phyloP scores from a whole-genome alignment of 35 echinoderm and acorn worm genomes.

The Apostichopus parvimensis region DNA sequence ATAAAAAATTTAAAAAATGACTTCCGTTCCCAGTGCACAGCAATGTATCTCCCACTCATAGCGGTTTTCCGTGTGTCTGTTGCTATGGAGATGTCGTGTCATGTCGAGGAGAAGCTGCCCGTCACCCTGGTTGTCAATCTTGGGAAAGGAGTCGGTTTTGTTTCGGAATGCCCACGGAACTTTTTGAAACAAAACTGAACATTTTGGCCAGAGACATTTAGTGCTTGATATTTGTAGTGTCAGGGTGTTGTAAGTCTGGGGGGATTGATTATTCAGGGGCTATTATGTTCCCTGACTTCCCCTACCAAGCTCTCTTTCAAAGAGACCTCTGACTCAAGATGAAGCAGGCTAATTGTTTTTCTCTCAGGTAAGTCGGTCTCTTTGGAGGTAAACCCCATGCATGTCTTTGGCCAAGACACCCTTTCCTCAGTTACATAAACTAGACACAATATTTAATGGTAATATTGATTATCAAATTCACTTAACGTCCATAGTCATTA shows the following conservation, averaged over 20 bases:
- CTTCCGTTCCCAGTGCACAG: slow-evolving; percentile 19
- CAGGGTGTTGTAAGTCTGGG: not conserved
- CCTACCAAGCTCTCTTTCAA: not conserved
- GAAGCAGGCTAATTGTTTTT: not conserved
- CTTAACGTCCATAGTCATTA: no score
- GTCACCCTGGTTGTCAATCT: slow-evolving; percentile 5
- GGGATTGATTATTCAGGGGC: not conserved
- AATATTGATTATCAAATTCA: no score
- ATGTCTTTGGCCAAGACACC: slow-evolving; percentile 51
- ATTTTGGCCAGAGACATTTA: slow-evolving; percentile 52
- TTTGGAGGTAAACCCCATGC: not conserved
- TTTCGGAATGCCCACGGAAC: slow-evolving; percentile 54
- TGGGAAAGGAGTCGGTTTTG: slow-evolving; percentile 52
- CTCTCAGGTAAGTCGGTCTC: not conserved
- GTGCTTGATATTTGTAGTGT: not conserved
- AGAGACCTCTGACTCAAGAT: slow-evolving; percentile 21
- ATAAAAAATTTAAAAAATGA: not conserved
- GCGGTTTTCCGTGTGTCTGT: slow-evolving; percentile 33
- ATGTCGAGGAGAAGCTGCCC: slow-evolving; percentile 58
- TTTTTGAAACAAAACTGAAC: slow-evolving; percentile 61
- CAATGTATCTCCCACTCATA: slow-evolving; percentile 24
- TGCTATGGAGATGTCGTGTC: slow-evolving; percentile 54
- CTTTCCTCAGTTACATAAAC: slow-evolving; percentile 13
- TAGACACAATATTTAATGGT: not conserved
- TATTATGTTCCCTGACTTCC: not conserved